Evolutionary conservation across 2,113 vertebrate genomes (phyloP), one percentile per base, ranked within the genome.

Genomic region (Otus sunia): DNA sequence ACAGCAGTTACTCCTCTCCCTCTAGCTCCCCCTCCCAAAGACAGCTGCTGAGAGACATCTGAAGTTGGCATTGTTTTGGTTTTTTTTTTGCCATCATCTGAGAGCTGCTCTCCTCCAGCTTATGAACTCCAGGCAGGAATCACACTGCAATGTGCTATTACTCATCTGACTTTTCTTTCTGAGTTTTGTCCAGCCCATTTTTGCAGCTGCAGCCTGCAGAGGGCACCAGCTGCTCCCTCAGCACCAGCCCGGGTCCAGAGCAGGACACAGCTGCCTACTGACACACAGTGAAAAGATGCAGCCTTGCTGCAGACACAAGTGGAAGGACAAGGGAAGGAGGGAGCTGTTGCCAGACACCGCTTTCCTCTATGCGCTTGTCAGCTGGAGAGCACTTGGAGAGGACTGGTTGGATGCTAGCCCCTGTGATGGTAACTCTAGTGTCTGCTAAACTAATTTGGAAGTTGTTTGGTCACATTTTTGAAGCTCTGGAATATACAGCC

Each of bases 201-300:
- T 2, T 4, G 81, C 43, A 68, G 45, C 80, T 49, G 91, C 50
- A 58, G 87, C 96, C 97, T 96, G 96, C 63, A 97, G 96, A 95
- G 95, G 95, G 95, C 95, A 95, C 81, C 87, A 91, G 93, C 30
- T 67, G 53, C 89, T 94, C 71, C 89, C 47, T 66, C 55, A 85
- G 91, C 47, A 80, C 6, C 53, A 43, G 52, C 19, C 27, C 5
- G 5, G 27, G 21, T 13, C 30, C 52, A 19, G n/a, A 29, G 73
- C 68, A 55, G 62, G 30, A 82, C 50, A 30, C 36, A 5, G 12
- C 59, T 58, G n/a, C 58, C 23, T 9, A 3, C 53, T 9, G 78
- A 36, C 36, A 20, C 16, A 15, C 6, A 20, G 20, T 7, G 34
- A n/a, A 29, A n/a, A 62, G 45, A 18, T 9, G 27, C 62, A 82